Evolutionary conservation across 53 echinoderm and acorn worm species (phyloP).

Genomic region (Holothuria scabra): DNA sequence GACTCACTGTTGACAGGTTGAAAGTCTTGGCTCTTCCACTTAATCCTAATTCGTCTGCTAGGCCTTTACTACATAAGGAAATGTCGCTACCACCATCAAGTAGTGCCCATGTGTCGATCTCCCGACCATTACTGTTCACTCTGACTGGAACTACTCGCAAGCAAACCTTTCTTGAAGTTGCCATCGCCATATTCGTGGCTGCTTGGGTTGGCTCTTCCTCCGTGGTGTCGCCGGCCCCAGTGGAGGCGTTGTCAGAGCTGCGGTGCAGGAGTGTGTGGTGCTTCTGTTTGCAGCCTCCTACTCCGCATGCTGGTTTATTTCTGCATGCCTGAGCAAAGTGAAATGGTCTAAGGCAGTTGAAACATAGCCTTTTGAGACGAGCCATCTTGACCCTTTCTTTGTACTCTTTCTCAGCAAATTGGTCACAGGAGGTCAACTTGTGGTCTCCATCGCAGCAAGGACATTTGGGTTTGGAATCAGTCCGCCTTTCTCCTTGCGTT

Average conservation of each 20-base stretch:
- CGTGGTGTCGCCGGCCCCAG: no score
- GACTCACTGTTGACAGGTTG: conserved; percentile 50
- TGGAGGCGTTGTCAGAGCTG: neutral
- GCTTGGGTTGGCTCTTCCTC: neutral
- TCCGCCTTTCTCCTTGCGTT: conserved; percentile 5
- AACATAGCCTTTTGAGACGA: neutral
- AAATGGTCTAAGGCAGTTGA: conserved; percentile 6
- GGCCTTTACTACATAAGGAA: conserved; percentile 40
- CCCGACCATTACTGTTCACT: neutral
- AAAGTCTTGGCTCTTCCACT: conserved; percentile 34
- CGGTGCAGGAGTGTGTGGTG: conserved; percentile 69
- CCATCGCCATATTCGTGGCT: neutral
- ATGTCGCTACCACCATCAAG: conserved; percentile 55
- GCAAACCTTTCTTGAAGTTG: conserved; percentile 19
- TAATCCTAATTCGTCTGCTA: conserved; percentile 36
- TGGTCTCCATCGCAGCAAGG: neutral
- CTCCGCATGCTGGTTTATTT: conserved; percentile 25
- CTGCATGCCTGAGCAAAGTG: conserved; percentile 31
- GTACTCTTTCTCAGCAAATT: neutral
- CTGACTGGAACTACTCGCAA: conserved; percentile 53
- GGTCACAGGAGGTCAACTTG: neutral
- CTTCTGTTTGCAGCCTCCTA: conserved; percentile 59
- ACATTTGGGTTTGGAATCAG: neutral
- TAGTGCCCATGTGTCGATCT: conserved; percentile 53
- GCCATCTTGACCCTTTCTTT: neutral